Evolutionary conservation across 2,888 invertebrate genomes (phyloP), one percentile per base, ranked within the genome.

Genomic region (Laothoe populi): DNA sequence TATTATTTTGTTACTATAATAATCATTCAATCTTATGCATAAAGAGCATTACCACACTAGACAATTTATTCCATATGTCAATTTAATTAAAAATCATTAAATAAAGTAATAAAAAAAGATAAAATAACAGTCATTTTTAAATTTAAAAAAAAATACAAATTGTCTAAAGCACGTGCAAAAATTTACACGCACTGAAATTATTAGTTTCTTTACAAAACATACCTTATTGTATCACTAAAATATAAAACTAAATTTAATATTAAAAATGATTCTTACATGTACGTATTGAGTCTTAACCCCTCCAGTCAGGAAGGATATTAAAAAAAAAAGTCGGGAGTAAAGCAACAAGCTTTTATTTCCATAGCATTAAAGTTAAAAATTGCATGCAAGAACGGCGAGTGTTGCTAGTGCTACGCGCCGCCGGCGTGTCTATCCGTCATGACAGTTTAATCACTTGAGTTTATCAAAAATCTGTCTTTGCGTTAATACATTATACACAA

Each of bases 11-110:
- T 8, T 31, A 31, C 8, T 0, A 31, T 31, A 16, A 16, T 16
- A 26, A 16, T n/a, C 16, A 49, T 8, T 49, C 26, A 49, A 16
- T 4, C n/a, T 13, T 13, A 46, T 31, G 26, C 16, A 26, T 31
- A 49, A 31, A 49, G 49, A 49, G 49, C 49, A 49, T 49, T 49
- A 31, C 31, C 49, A 26, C 26, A 49, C 26, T 21, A 16, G 31
- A 49, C 49, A 49, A 42, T 42, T 57, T 57, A 57, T 13, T 23
- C n/a, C 35, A 57, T 46, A 23, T 4, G n/a, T 26, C 31, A 24
- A 13, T 11, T 16, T 31, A 26, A 16, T 49, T 24, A 45, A 45
- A 45, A 45, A 44, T 21, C 10, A 46, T 24, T 46, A 13, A 46
- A 24, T 13, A 24, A 13, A 46, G 3, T 1, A 13, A 1, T n/a